phyloP scores from a whole-genome alignment of 2,888 invertebrate genomes.

The Poecilobothrus nobilitatus region DNA sequence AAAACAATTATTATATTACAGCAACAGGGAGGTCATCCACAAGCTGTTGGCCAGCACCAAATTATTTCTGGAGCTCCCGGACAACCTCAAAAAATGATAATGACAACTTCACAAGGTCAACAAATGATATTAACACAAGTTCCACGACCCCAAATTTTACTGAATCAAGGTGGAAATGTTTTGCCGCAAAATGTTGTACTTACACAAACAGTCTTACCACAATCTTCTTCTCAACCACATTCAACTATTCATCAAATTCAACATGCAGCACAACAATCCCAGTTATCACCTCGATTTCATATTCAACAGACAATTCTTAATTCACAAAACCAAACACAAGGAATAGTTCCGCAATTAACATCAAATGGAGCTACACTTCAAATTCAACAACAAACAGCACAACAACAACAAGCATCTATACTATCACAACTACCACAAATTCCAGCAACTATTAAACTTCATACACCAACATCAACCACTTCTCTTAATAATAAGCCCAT shows the following conservation, averaged over 20 bases:
- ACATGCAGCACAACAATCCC: conserved; percentile 21
- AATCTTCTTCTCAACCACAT: conserved; percentile 24
- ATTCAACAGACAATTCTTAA: conserved; percentile 16
- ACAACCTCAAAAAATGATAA: conserved; percentile 49
- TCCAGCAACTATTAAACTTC: conserved; percentile 47
- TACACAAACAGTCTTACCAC: conserved; percentile 21
- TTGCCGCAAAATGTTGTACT: conserved; percentile 20
- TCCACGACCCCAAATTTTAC: conserved; percentile 32
- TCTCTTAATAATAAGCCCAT: conserved; percentile 48
- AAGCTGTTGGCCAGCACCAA: conserved; percentile 33
- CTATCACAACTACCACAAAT: conserved; percentile 41
- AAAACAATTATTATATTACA: conserved; percentile 65
- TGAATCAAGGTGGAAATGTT: conserved; percentile 28
- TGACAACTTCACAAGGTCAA: conserved; percentile 57
- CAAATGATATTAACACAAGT: conserved; percentile 57
- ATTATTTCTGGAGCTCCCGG: conserved; percentile 32
- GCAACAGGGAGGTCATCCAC: conserved; percentile 40
- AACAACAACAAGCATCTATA: conserved; percentile 31
- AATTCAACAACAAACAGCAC: conserved; percentile 19
- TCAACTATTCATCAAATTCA: conserved; percentile 25
- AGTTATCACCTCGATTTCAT: conserved; percentile 31
- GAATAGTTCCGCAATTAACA: conserved; percentile 40
- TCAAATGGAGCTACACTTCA: conserved; percentile 31
- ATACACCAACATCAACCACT: conserved; percentile 50
- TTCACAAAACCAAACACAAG: conserved; percentile 49